Percentiles rank a stretch among this genome's conserved stretches.
phyloP scores from a whole-genome alignment of 1,140 invertebrate genomes.

The Vanessa atalanta region DNA sequence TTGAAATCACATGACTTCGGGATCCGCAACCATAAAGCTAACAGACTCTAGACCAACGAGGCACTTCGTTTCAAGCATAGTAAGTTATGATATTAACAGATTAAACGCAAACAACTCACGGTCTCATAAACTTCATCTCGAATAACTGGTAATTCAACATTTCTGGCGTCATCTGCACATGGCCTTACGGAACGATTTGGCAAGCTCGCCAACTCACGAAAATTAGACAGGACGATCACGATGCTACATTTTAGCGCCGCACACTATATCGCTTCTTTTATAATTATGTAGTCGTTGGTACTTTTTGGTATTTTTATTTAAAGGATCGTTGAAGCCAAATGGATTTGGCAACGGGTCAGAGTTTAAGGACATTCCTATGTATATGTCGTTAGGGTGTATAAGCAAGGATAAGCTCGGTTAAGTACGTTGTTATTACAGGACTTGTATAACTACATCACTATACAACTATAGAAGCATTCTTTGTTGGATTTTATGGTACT shows the following conservation, averaged over 20 bases:
- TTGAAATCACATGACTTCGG: too few relatives aligned
- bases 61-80: too few relatives aligned
- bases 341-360: conserved; percentile 1
- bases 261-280: neutral
- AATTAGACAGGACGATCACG: conserved; percentile 50
- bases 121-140: neutral
- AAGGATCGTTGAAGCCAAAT: conserved; percentile 10
- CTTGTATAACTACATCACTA: too few relatives aligned
- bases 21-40: too few relatives aligned
- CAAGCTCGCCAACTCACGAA: conserved; percentile 54
- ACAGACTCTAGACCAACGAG: too few relatives aligned
- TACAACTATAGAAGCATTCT: too few relatives aligned
- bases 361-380: neutral
- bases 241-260: conserved; percentile 37
- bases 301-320: neutral
- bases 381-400: conserved; percentile 1
- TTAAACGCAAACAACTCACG: neutral
- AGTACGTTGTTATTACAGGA: neutral
- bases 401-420: neutral
- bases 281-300: neutral
- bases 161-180: neutral
- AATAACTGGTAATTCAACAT: neutral
- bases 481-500: too few relatives aligned
- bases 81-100: too few relatives aligned
- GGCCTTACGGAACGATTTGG: conserved; percentile 48